Percentiles rank a stretch among this genome's conserved stretches.
Conservation (phyloP, 2,888 invertebrate genomes). For the Norana najaformis region DNA sequence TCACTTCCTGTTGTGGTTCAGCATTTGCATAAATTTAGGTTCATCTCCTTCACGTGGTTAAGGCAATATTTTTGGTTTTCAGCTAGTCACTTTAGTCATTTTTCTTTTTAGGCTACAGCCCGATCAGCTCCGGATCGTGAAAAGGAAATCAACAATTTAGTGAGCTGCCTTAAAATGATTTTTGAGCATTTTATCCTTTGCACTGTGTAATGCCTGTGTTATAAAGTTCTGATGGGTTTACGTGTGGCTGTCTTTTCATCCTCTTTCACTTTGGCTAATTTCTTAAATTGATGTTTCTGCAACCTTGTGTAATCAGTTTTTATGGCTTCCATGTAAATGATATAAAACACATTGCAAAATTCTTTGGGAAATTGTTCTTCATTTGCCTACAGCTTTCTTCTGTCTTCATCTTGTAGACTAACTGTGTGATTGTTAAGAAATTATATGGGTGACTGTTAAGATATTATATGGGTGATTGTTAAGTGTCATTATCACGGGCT, state of each 20-base stretch:
- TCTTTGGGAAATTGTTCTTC: too few species aligned
- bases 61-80: background rate
- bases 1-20: background rate
- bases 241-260: background rate
- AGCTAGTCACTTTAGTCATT: background rate
- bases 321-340: background rate
- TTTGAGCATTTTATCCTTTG: background rate
- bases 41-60: background rate
- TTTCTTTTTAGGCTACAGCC: constrained; percentile 81
- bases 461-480: too few species aligned
- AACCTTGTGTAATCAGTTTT: background rate
- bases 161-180: background rate
- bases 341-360: too few species aligned
- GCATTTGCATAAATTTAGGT: background rate
- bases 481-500: too few species aligned
- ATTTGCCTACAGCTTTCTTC: too few species aligned
- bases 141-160: constrained; percentile 93
- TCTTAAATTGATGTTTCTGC: background rate
- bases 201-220: background rate
- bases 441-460: too few species aligned
- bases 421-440: too few species aligned
- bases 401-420: too few species aligned
- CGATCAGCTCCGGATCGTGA: constrained; percentile 91
- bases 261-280: background rate
- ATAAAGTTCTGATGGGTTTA: background rate